phyloP scores from a whole-genome alignment of 2,888 invertebrate species.

The Drosophila diplacantha region DNA sequence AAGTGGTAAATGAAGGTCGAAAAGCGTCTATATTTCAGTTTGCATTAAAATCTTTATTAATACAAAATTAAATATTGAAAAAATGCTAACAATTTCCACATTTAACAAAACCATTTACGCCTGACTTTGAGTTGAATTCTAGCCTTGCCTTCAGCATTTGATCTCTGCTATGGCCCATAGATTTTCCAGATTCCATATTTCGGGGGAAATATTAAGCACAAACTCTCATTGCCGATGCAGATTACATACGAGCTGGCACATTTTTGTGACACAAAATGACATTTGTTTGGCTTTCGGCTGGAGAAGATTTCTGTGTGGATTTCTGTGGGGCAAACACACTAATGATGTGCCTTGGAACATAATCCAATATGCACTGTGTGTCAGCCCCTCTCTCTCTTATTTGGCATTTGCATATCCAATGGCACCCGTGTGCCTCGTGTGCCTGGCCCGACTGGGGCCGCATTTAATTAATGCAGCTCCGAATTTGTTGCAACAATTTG shows the following conservation, averaged over 20 bases:
- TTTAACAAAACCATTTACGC: not conserved
- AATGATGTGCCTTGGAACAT: slow-evolving; percentile 20
- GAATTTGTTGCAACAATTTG: slow-evolving; percentile 44
- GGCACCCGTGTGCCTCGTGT: slow-evolving; percentile 4
- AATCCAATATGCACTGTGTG: slow-evolving; percentile 21
- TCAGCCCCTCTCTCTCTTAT: not conserved
- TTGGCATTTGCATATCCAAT: slow-evolving; percentile 27
- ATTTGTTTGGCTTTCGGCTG: slow-evolving; percentile 3
- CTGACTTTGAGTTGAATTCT: not conserved
- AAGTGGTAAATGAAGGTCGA: no score
- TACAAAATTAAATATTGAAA: not conserved
- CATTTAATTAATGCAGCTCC: slow-evolving; percentile 53
- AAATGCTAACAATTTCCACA: not conserved
- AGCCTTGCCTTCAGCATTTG: no score
- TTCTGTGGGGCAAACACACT: slow-evolving; percentile 5
- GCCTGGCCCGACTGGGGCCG: not conserved
- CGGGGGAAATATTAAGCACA: not conserved
- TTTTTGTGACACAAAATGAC: slow-evolving; percentile 7
- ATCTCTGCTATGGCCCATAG: not conserved
- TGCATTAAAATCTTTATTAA: not conserved
- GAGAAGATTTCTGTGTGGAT: slow-evolving; percentile 1
- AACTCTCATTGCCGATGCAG: not conserved
- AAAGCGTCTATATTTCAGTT: no score
- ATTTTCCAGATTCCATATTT: not conserved
- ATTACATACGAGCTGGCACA: slow-evolving; percentile 1